These are phyloP conservation scores for Phyllotreta striolata DNA, from an alignment of 2,888 invertebrate genomes.

Conservation along the genomic window DNA sequence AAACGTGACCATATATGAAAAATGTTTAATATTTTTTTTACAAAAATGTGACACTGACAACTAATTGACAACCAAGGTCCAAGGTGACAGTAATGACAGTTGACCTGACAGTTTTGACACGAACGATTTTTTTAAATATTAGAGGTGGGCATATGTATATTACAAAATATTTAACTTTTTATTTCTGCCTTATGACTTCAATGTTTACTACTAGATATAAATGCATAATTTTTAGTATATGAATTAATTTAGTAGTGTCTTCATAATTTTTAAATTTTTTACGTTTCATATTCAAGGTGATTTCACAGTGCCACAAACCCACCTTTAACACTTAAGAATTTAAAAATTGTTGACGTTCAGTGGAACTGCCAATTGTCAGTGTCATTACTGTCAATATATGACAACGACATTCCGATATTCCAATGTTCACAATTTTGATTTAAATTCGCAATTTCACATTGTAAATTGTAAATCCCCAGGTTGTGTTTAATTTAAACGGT, in stretches of 20 bases:
- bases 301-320: no score
- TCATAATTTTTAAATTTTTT: no score
- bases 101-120: no score
- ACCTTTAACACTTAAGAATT: background rate
- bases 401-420: slow-evolving; percentile 19
- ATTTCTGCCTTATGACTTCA: no score
- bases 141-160: no score
- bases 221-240: no score
- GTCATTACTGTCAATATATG: background rate
- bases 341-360: background rate
- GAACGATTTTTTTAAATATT: no score
- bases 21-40: slow-evolving; percentile 28
- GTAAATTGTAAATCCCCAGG: slow-evolving; percentile 34
- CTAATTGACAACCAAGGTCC: slow-evolving; percentile 3
- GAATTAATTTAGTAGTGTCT: no score
- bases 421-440: slow-evolving; percentile 14
- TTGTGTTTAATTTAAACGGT: slow-evolving; percentile 27
- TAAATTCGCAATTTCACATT: no score
- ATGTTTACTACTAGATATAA: no score
- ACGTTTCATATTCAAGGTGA: no score
- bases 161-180: no score
- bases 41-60: background rate
- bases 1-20: slow-evolving; percentile 40
- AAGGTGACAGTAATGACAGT: slow-evolving; percentile 4
- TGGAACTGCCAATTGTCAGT: background rate